These are phyloP conservation scores for Pseudopodoces humilis DNA, from an alignment of 2,113 vertebrate genomes.

Conservation along the genomic window DNA sequence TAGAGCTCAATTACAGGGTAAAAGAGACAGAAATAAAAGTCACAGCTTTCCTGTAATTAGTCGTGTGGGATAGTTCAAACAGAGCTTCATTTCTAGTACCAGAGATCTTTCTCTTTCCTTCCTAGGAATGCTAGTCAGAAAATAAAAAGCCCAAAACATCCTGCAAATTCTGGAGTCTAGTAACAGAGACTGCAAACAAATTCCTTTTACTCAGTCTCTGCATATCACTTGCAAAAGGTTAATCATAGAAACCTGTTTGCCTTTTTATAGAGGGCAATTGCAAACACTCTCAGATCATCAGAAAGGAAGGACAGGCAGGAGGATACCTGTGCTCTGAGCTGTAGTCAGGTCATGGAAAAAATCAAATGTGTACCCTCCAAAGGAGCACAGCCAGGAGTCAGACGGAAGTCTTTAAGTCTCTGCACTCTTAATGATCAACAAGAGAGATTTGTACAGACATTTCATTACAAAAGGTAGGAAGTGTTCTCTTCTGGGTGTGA, in stretches of 20 bases:
- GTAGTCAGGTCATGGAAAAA: not conserved
- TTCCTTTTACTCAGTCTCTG: not conserved
- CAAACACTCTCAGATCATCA: not conserved
- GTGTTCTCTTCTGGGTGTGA: not conserved
- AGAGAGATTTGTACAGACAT: not conserved
- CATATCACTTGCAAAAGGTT: not conserved
- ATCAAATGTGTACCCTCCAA: not conserved
- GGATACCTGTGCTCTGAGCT: not conserved
- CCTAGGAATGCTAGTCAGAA: not conserved
- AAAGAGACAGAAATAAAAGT: slow-evolving; percentile 26
- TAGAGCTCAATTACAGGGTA: not conserved
- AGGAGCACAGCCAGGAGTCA: not conserved
- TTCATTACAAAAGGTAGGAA: not conserved
- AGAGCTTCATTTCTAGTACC: not conserved
- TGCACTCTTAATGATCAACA: not conserved
- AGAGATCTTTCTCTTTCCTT: not conserved
- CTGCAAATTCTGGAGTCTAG: not conserved
- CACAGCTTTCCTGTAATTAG: not conserved
- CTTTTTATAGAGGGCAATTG: not conserved
- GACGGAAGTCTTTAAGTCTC: not conserved
- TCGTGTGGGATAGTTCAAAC: not conserved
- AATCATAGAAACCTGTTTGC: not conserved
- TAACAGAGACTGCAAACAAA: not conserved
- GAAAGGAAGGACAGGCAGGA: not conserved
- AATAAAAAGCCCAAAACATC: not conserved